Evolutionary conservation across 2,113 vertebrate genomes (phyloP), one percentile per base, ranked within the genome.

Genomic region (Columba livia): DNA sequence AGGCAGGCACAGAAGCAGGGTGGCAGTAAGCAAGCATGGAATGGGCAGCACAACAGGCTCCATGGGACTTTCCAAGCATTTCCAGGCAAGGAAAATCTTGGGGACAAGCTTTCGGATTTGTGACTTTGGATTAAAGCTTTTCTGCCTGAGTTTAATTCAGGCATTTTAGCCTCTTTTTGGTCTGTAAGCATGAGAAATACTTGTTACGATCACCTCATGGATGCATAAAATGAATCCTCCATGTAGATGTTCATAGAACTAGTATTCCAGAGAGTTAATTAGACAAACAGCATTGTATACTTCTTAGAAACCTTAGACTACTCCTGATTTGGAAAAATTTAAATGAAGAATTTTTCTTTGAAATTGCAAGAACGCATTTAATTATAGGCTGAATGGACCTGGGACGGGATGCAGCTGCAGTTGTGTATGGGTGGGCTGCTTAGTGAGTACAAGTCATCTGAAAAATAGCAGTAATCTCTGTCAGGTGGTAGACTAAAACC

Each of bases 41-140:
- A 80, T 9, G 48, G n/a, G 69, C n/a, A 77, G 50, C 48, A 74
- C 51, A 62, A 28, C 15, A 87, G 64, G 42, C 12, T 78, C 75
- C 83, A 21, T 0, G 1, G 48, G 50, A 72, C 9, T 64, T n/a
- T 23, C 34, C 2, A 32, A 3, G 31, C 11, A 66, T 34, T 88
- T 66, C 54, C 62, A 88, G 65, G 40, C 51, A 67, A 92, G 51
- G 4, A 74, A 83, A 88, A 36, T 54, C 31, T 47, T 61, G 18
- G 9, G 21, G 21, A 36, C 83, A 79, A 81, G 20, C 38, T 48
- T 6, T 80, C 32, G 34, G 15, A 18, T 66, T 84, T 86, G 23
- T 67, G 65, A 80, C 5, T 93, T 85, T 84, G 51, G 34, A 81
- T 67, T 51, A 67, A 78, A 26, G 34, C 11, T 47, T 67, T 96